phyloP scores from a whole-genome alignment of 1,140 invertebrate species.

The Papilio dardanus region DNA sequence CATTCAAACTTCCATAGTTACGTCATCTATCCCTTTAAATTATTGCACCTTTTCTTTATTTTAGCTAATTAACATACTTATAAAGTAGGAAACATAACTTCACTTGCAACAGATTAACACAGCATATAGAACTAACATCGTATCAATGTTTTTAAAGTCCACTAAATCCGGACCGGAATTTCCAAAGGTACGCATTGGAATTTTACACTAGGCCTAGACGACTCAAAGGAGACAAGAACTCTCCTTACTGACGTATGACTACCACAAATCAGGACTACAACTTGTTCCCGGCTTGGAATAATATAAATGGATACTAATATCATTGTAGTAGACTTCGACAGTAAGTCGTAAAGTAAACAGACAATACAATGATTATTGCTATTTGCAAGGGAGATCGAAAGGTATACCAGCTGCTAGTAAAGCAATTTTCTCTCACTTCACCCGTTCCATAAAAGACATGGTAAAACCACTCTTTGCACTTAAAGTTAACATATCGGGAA shows the following conservation, averaged over 20 bases:
- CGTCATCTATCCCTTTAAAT: background rate
- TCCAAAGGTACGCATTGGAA: no score
- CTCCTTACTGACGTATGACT: no score
- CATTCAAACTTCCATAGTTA: constrained; percentile 4
- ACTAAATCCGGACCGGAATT: no score
- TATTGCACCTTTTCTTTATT: background rate
- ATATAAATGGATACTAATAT: no score
- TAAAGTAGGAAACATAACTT: background rate
- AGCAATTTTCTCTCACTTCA: background rate
- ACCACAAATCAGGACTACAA: no score
- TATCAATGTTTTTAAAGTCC: background rate
- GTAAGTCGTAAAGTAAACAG: background rate
- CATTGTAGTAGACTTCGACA: no score
- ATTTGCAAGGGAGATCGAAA: no score
- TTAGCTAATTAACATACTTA: background rate
- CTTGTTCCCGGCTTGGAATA: no score
- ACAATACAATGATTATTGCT: background rate
- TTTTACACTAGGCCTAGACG: no score
- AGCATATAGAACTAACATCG: background rate
- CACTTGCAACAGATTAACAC: background rate
- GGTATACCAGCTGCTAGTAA: no score
- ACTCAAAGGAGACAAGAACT: no score
- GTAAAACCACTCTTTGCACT: constrained; percentile 30
- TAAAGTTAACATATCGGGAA: background rate
- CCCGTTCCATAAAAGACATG: background rate